Percentiles rank a stretch among this genome's conserved stretches.
Conservation (phyloP, 1,140 invertebrate species). For the Cyphomyrmex costatus region DNA sequence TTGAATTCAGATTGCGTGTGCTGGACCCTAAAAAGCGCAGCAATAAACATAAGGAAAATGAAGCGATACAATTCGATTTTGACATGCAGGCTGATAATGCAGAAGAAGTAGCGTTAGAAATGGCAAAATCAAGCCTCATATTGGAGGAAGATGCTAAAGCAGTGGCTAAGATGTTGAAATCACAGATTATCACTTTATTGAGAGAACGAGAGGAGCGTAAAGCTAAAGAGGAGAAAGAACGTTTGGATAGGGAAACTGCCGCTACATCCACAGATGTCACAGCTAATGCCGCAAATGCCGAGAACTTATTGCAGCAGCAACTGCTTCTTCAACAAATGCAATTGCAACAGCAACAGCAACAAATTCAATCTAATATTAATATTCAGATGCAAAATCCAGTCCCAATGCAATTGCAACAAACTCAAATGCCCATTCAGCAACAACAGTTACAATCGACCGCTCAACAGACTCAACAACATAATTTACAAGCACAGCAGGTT, state of each 20-base stretch:
- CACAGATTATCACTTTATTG: constrained; percentile 90
- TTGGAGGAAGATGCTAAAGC: constrained; percentile 96
- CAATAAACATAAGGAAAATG: constrained; percentile 99
- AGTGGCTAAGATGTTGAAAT: constrained; percentile 95
- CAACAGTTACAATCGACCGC: constrained; percentile 80
- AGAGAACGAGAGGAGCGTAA: constrained; percentile 89
- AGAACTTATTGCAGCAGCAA: constrained; percentile 85
- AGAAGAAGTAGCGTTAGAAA: constrained; percentile 98
- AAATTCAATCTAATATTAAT: constrained; percentile 84
- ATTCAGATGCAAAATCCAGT: constrained; percentile 80
- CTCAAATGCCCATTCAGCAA: constrained; percentile 87
- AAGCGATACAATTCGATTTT: constrained; percentile 99
- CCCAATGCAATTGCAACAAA: constrained; percentile 84
- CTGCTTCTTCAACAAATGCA: constrained; percentile 88
- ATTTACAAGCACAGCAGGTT: constrained; percentile 83
- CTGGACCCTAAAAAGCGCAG: constrained; percentile 98
- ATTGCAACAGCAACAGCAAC: constrained; percentile 87
- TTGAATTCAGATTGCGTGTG: constrained; percentile 97
- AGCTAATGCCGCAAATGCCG: constrained; percentile 69
- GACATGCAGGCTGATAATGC: constrained; percentile 97
- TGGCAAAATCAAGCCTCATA: constrained; percentile 96
- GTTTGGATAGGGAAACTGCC: constrained; percentile 83
- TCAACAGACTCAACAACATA: constrained; percentile 81
- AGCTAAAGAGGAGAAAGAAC: constrained; percentile 86
- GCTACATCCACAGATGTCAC: constrained; percentile 71